Evolutionary conservation across 2,113 vertebrate genomes (phyloP).

Genomic region (Ammodytes dubius): DNA sequence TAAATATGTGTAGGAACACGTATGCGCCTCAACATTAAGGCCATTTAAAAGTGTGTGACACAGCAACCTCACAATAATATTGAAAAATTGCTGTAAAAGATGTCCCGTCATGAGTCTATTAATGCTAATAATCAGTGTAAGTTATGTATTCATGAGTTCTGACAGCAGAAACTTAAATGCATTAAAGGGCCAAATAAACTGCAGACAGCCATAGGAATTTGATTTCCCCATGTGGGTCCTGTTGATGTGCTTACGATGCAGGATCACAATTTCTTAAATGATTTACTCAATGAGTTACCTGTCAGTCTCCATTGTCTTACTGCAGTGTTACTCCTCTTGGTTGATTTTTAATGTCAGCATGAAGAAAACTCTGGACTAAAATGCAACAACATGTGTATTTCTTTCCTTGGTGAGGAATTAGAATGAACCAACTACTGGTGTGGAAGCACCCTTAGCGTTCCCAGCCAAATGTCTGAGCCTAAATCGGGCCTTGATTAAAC

Average conservation of each 20-base stretch:
- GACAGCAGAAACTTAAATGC: not conserved
- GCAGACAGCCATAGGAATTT: not conserved
- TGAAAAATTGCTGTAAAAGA: not conserved
- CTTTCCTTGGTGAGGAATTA: not conserved
- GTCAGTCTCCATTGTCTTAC: not conserved
- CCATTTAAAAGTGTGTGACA: not conserved
- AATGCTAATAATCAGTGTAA: not conserved
- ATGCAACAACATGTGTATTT: not conserved
- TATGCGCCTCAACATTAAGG: not conserved
- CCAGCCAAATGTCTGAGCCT: not conserved
- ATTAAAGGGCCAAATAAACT: conserved; percentile 1
- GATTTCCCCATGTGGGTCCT: not conserved
- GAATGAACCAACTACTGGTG: not conserved
- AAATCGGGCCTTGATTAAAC: not conserved
- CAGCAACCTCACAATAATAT: not conserved
- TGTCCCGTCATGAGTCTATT: not conserved
- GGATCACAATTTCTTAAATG: not conserved
- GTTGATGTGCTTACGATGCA: not conserved
- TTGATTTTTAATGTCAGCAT: not conserved
- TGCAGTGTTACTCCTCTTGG: not conserved
- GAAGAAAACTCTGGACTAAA: not conserved
- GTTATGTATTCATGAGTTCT: not conserved
- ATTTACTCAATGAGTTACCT: not conserved
- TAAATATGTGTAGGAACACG: too few relatives aligned
- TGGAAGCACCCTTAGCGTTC: not conserved